Conservation (phyloP, 92 coral and sea anemone genomes). For the Phenganax subtilis region DNA sequence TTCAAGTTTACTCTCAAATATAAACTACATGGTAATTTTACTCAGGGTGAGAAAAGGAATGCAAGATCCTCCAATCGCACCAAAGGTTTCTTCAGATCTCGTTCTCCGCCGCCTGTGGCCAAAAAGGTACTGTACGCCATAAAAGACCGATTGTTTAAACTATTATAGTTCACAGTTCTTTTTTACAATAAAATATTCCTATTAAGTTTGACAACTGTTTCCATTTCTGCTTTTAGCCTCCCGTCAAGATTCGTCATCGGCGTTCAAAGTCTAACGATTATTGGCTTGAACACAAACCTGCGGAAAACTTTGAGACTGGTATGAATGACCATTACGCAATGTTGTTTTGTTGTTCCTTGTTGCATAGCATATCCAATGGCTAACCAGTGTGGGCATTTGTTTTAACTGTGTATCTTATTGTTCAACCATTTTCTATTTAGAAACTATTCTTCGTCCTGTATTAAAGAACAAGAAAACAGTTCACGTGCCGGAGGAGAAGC, state of each 20-base stretch:
- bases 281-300: constrained; percentile 94
- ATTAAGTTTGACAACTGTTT: not conserved
- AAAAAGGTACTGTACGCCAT: constrained; percentile 59
- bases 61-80: constrained; percentile 55
- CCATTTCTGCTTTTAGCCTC: constrained; percentile 57
- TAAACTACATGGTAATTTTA: not conserved
- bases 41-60: constrained; percentile 61
- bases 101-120: constrained; percentile 90
- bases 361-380: too few relatives aligned
- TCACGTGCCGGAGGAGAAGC: constrained; percentile 67
- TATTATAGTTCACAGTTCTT: not conserved
- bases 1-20: too few relatives aligned
- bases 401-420: not conserved
- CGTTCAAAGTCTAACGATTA: constrained; percentile 86
- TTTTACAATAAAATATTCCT: not conserved
- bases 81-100: constrained; percentile 52
- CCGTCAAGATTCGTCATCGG: constrained; percentile 74
- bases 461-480: constrained; percentile 92
- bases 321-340: not conserved
- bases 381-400: not conserved
- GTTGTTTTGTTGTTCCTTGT: not conserved
- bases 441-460: constrained; percentile 78
- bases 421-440: constrained; percentile 25
- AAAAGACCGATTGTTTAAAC: not conserved
- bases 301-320: constrained; percentile 88